phyloP scores from a whole-genome alignment of 2,797 vertebrate species.

The Pristis pectinata region DNA sequence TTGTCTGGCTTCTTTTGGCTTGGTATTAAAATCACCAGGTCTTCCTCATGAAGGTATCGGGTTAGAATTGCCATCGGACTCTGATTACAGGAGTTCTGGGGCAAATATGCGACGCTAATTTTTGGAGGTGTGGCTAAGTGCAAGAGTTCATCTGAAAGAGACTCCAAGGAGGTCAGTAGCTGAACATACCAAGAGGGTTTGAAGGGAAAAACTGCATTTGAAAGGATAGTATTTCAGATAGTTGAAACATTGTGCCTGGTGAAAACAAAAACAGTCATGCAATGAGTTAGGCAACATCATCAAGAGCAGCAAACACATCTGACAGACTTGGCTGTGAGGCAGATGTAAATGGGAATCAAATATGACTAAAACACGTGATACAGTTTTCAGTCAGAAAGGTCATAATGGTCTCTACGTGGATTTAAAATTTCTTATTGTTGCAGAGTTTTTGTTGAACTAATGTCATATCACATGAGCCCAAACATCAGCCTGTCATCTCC shows the following conservation, averaged over 20 bases:
- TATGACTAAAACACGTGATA: conserved; percentile 26
- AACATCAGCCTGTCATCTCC: not conserved
- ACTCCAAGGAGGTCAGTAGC: not conserved
- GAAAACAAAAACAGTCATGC: not conserved
- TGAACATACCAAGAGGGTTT: not conserved
- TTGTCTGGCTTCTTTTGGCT: not conserved
- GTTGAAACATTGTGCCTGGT: not conserved
- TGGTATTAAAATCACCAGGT: not conserved
- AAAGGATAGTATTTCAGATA: not conserved
- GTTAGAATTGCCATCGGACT: not conserved
- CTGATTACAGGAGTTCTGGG: not conserved
- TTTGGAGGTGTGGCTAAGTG: not conserved
- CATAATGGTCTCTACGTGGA: conserved; percentile 14
- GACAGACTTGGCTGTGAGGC: conserved; percentile 33
- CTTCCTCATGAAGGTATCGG: not conserved
- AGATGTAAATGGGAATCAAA: conserved; percentile 27
- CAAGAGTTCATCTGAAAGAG: not conserved
- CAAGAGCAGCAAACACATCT: not conserved
- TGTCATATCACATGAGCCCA: not conserved
- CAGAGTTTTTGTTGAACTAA: not conserved
- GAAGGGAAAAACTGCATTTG: not conserved
- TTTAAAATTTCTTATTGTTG: not conserved
- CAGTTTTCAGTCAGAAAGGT: conserved; percentile 24
- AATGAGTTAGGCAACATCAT: not conserved
- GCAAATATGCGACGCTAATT: not conserved